phyloP scores from a whole-genome alignment of 2,888 invertebrate genomes.

The Choristoneura rosaceana region DNA sequence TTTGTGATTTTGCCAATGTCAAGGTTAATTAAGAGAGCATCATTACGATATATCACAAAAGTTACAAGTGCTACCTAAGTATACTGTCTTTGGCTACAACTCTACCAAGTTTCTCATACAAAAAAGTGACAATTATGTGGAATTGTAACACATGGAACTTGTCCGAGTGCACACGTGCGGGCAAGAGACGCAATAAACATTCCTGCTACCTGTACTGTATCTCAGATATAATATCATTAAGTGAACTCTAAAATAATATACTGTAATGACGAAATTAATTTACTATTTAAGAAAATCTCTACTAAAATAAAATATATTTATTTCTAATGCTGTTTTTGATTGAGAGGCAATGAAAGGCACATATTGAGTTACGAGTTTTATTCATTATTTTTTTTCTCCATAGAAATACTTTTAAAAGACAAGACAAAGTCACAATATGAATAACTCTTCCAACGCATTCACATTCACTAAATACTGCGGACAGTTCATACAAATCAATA shows the following conservation, averaged over 20 bases:
- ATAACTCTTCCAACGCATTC: conserved; percentile 76
- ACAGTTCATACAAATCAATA: conserved; percentile 77
- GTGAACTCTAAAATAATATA: neutral
- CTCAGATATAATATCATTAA: too few species aligned
- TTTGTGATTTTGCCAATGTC: too few species aligned
- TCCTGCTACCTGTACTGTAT: too few species aligned
- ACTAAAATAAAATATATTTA: conserved; percentile 2
- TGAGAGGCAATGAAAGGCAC: conserved; percentile 62
- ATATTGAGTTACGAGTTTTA: conserved; percentile 74
- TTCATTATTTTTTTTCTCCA: conserved; percentile 76
- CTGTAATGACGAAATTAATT: neutral
- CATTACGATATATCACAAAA: too few species aligned
- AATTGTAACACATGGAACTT: too few species aligned
- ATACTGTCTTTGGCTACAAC: too few species aligned
- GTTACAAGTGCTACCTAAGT: too few species aligned
- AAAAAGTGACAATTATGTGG: too few species aligned
- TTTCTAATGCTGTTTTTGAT: neutral
- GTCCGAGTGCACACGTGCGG: too few species aligned
- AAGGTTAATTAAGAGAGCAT: too few species aligned
- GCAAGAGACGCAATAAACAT: too few species aligned
- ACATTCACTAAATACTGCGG: conserved; percentile 78
- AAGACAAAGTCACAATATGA: conserved; percentile 82
- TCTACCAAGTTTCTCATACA: too few species aligned
- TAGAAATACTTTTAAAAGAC: conserved; percentile 84
- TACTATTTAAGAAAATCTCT: neutral